These are phyloP conservation scores for Eupsilia transversa DNA, from an alignment of 2,888 invertebrate species.

Conservation along the genomic window DNA sequence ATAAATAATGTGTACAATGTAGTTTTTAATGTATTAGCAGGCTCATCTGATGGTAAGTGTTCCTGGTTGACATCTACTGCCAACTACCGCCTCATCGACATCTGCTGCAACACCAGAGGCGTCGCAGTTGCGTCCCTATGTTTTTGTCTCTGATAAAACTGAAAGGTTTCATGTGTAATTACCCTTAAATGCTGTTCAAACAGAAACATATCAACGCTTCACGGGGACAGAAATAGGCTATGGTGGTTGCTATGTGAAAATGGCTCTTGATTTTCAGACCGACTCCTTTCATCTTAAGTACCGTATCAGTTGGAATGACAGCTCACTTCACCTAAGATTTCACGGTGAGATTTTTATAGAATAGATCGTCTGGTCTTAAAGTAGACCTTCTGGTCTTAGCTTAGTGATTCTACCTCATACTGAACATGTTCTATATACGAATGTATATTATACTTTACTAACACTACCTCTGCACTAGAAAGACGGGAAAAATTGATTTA, in stretches of 20 bases:
- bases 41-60: not conserved
- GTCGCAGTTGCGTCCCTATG: not conserved
- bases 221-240: not conserved
- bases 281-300: not conserved
- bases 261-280: not conserved
- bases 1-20: not conserved
- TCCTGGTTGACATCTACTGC: too few species aligned
- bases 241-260: not conserved
- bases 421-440: not conserved
- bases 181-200: not conserved
- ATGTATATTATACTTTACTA: not conserved
- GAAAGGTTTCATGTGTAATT: not conserved
- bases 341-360: too few species aligned
- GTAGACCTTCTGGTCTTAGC: slow-evolving; percentile 25
- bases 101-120: not conserved
- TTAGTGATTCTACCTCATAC: not conserved
- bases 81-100: not conserved
- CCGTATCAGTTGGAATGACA: not conserved
- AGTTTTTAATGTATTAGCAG: not conserved
- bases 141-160: not conserved
- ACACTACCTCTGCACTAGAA: slow-evolving; percentile 6
- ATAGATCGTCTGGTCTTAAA: not conserved
- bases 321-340: not conserved
- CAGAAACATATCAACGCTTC: not conserved
- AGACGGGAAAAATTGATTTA: slow-evolving; percentile 15